Evolutionary conservation across 2,797 vertebrate genomes (phyloP), one percentile per base, ranked within the genome.

Genomic region (Siniperca obscura): DNA sequence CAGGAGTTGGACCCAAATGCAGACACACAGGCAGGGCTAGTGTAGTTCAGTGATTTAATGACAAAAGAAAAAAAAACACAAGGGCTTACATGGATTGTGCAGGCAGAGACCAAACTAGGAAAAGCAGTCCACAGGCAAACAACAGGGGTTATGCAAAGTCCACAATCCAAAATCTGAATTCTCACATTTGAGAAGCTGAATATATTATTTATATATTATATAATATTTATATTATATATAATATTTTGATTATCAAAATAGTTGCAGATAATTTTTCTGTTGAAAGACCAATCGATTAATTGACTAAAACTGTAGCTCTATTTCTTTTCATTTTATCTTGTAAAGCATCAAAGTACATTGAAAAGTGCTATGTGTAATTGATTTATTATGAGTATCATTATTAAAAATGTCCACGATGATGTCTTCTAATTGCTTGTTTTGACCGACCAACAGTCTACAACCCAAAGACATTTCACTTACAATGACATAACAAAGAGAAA

Each of bases 351-450:
- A 14, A 59, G 7, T 34, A 9, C 17, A 21, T 34, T 60, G 1
- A 36, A 60, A 60, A 9, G 14, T 34, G 30, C 16, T 36, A 10
- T 19, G 8, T 36, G 2, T 12, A 12, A 21, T 5, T 56, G 12
- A 27, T 6, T 53, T n/a, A 10, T 56, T n/a, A 56, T 14, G 5
- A 2, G n/a, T 13, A 25, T 52, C 52, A 21, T 19, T 48, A 50
- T 34, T 70, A 10, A 48, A 72, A 50, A 27, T 17, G 13, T 78
- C 73, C 19, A 42, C 46, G 10, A 5, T 14, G 5, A 76, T 10
- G 19, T 68, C 3, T 59, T 70, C 13, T 60, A 22, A 55, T 46
- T 76, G 22, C 25, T 77, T 61, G 12, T 76, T 69, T 21, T 27
- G 22, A 12, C 44, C 25, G 27, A 27, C 5, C 16, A n/a, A 34